Conservation (phyloP, 2,797 vertebrate genomes). For the Eurystomus glaucurus region DNA sequence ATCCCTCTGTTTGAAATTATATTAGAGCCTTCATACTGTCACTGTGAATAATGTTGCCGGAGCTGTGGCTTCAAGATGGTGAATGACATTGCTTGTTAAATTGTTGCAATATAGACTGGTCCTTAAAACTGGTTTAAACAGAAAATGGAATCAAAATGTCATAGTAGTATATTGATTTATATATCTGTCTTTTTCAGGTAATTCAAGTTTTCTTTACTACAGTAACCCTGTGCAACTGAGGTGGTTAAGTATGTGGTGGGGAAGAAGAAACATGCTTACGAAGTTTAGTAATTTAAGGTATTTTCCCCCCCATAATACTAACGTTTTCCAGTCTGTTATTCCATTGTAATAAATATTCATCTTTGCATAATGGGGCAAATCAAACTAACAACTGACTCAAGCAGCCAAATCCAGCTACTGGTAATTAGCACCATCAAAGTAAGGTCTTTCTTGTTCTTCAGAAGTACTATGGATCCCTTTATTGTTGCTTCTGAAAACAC, state of each 20-base stretch:
- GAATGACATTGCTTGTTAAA: neutral
- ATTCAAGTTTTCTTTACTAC: neutral
- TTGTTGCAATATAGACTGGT: neutral
- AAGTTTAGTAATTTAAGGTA: neutral
- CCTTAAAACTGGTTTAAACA: neutral
- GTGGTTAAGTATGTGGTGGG: neutral
- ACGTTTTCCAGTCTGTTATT: neutral
- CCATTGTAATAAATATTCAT: neutral
- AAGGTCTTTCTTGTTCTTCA: neutral
- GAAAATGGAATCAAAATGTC: neutral
- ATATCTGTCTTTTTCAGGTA: neutral
- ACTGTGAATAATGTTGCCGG: neutral
- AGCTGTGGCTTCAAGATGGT: neutral
- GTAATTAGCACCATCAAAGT: neutral
- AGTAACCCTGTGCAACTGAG: neutral
- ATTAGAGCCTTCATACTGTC: neutral
- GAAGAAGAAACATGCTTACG: neutral
- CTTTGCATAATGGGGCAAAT: neutral
- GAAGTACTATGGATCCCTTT: neutral
- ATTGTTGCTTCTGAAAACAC: neutral
- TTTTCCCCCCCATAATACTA: neutral
- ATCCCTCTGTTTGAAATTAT: neutral
- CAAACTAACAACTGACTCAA: neutral
- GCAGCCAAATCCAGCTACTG: neutral
- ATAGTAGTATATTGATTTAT: neutral